Evolutionary conservation across 2,797 vertebrate species (phyloP), one percentile per base, ranked within the genome.

Genomic region (Threskiornis aethiopicus): DNA sequence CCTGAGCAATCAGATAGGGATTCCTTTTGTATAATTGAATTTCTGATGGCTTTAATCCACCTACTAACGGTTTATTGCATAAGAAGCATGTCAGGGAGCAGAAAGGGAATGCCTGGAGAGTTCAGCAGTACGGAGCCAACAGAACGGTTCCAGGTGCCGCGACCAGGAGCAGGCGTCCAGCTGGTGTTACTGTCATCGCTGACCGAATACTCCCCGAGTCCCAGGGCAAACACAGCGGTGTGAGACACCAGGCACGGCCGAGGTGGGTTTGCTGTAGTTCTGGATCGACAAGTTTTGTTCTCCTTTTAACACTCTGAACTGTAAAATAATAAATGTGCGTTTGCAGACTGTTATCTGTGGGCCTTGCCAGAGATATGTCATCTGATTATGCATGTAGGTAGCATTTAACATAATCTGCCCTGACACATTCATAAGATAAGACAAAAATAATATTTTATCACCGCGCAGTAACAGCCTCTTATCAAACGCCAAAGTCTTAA

Each of bases 401-500:
- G 16, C 42, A 78, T 92, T 61, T 78, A 44, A 47, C 89, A 90
- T 84, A 46, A 93, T 96, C 87, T 73, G 17, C 28, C 33, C 80
- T 79, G 72, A 21, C 76, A 76, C 79, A 24, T 70, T 73, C 47
- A 41, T 8, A 35, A 84, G 89, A 84, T 89, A 93, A 88, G 51
- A 29, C 17, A 54, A 88, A 93, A 92, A 96, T 93, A 90, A 47
- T 33, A 33, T 29, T 49, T 71, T 94, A 91, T 89, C 92, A 83
- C 75, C 1, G 16, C 4, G 28, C 81, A 35, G 84, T n/a, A 94
- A 93, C 92, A 95, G 83, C 86, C 86, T 89, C 94, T 94, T 93
- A 93, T 73, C 92, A 94, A 92, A 94, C 87, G 89, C 78, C 87
- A 14, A 83, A 89, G 89, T 94, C 96, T 95, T 97, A 97, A 97